These are phyloP conservation scores for Bombus superbus DNA, from an alignment of 1,140 invertebrate species.

Conservation along the genomic window DNA sequence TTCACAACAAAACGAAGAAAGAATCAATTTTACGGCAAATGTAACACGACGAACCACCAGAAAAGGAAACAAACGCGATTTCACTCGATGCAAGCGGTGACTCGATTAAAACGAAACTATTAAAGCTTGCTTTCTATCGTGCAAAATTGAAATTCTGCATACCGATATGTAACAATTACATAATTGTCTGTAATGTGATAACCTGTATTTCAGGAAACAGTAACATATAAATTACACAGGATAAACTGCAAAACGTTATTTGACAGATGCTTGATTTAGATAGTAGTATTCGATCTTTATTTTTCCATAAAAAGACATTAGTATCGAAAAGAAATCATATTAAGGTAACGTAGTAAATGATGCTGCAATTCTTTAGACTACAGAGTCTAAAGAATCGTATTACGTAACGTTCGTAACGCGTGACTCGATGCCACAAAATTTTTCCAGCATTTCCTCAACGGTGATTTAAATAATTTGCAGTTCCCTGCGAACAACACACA, in stretches of 20 bases:
- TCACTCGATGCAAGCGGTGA: neutral
- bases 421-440: neutral
- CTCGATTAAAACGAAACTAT: neutral
- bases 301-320: too few species aligned
- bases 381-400: neutral
- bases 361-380: neutral
- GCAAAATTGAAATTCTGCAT: neutral
- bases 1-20: conserved; percentile 1
- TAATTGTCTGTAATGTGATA: neutral
- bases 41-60: neutral
- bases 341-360: too few species aligned
- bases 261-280: too few species aligned
- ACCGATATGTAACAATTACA: neutral
- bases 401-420: neutral
- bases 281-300: too few species aligned
- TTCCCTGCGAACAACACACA: neutral
- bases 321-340: too few species aligned
- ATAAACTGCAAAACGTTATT: too few species aligned
- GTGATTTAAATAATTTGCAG: conserved; percentile 17
- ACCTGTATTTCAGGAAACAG: neutral
- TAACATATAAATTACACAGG: neutral
- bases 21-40: conserved; percentile 13
- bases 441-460: conserved; percentile 1
- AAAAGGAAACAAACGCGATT: neutral
- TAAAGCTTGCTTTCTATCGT: neutral